Evolutionary conservation across 2,113 vertebrate species (phyloP), one percentile per base, ranked within the genome.

Genomic region (Peromyscus polionotus): DNA sequence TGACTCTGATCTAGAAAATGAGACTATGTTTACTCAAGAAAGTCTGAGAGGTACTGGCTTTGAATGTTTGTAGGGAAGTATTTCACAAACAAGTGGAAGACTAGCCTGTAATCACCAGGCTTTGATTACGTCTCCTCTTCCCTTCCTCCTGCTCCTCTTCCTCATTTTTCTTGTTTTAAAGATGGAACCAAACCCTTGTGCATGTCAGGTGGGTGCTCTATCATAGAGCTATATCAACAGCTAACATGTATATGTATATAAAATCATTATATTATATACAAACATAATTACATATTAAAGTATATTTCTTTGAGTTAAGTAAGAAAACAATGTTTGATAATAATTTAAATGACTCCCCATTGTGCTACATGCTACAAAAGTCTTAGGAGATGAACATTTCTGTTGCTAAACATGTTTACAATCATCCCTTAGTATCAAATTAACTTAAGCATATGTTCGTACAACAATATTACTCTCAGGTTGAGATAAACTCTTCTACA

Each of bases 251-350:
- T 80, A 11, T 51, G 31, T 36, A 48, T 28, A 22, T 42, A 3
- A 5, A 45, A 73, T 9, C 70, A 73, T 39, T 39, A 83, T 8
- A 59, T 54, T 54, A 36, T 11, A 54, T 20, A 80, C 7, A 54
- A 33, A 10, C 48, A 36, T 84, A n/a, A 14, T 63, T 16, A 51
- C 19, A 65, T 45, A n/a, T 11, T 39, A 61, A 13, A 31, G 4
- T 68, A 5, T 57, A 73, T 39, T 70, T 57, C 51, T 57, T 73
- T 39, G 6, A 96, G 39, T 91, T 89, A 72, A 70, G 83, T 85
- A 88, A 31, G 51, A 92, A 95, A 77, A 61, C 17, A 68, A 51
- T 92, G 51, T 65, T 97, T 90, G 59, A 81, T 45, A 88, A 65
- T 80, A 80, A 68, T 79, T 81, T 88, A n/a, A 95, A 90, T 90